Evolutionary conservation across 2,888 invertebrate genomes (phyloP).

Genomic region (Drosophila ochracea): DNA sequence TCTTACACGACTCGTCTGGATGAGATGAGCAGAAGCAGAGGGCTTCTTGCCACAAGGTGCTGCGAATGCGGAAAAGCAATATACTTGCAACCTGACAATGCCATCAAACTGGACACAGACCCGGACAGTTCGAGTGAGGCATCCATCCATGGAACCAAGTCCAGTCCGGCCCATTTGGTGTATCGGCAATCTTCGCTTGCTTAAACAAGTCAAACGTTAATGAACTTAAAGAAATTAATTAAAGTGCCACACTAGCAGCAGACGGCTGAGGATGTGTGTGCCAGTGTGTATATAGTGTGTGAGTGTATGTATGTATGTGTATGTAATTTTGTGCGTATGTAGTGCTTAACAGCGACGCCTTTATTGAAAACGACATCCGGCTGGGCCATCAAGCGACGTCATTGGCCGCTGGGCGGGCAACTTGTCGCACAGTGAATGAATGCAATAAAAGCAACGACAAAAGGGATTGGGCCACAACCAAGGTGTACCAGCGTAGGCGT

Average conservation of each 20-base stretch:
- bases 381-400: constrained; percentile 58
- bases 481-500: constrained; percentile 32
- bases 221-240: constrained; percentile 81
- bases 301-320: constrained; percentile 7
- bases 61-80: constrained; percentile 41
- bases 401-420: constrained; percentile 41
- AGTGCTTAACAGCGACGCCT: constrained; percentile 71
- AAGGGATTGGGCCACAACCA: constrained; percentile 23
- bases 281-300: constrained; percentile 13
- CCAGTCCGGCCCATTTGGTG: constrained; percentile 56
- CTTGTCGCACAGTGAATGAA: constrained; percentile 68
- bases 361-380: constrained; percentile 80
- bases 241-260: constrained; percentile 60
- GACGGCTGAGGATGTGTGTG: neutral
- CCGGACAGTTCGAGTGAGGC: too few species aligned
- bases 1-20: constrained; percentile 1
- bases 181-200: constrained; percentile 52
- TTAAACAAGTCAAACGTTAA: constrained; percentile 79
- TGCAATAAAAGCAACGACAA: constrained; percentile 74
- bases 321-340: constrained; percentile 20
- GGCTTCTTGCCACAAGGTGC: neutral
- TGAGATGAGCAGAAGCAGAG: neutral
- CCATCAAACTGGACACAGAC: constrained; percentile 41
- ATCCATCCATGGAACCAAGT: constrained; percentile 1
- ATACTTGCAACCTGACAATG: constrained; percentile 46